Base-by-base conservation (phyloP, 1,140 invertebrate genomes). In the Lithobius niger region DNA sequence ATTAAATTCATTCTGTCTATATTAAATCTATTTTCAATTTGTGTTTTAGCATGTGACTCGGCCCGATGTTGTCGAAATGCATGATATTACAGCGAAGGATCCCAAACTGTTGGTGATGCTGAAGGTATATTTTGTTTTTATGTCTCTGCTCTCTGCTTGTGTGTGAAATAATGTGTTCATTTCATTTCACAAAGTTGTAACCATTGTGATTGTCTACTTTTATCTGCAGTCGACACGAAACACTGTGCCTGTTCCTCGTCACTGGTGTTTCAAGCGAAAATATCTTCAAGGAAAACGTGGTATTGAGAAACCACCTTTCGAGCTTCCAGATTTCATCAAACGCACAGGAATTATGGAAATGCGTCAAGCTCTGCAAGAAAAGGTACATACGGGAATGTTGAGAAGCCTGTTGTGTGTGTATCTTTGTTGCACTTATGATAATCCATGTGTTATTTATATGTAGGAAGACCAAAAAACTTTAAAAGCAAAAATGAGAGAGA, bases 271-370 rank as follows among this genome's bases (percentile, higher is more conserved):
- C 65, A 99, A 99, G 68, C 73, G 97, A 45, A 99, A 99, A 69
- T 89, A 88, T 67, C 68, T 89, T 0, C 90, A 96, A 72, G 97
- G 97, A 0, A 99, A 99, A 70, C 75, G 97, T 47, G 97, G 97
- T 69, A 97, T 99, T 66, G 97, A 99, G 69, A 98, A 99, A 64
- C 88, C 94, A 1, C 94, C 97, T 0, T 99, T 99, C 70, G 89
- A 98, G 67, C 72, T 99, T 43, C 97, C 97, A 0, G 95, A 97
- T 63, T 99, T 97, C 64, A 99, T 99, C 27, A 96, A 97, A 69
- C 84, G 90, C 62, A 99, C 97, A 1, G 97, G 97, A 10, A 99
- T 99, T 57, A 97, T 97, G 82, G 96, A 99, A 71, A 99, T 99
- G 97, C 75, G 97, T 43, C 92, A 94, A 25, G 95, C 95, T 6